A percentile compares a stretch with the other conserved stretches of the same genome.
Evolutionary conservation across 2,797 vertebrate species (phyloP).

Genomic region (Florisuga fusca): DNA sequence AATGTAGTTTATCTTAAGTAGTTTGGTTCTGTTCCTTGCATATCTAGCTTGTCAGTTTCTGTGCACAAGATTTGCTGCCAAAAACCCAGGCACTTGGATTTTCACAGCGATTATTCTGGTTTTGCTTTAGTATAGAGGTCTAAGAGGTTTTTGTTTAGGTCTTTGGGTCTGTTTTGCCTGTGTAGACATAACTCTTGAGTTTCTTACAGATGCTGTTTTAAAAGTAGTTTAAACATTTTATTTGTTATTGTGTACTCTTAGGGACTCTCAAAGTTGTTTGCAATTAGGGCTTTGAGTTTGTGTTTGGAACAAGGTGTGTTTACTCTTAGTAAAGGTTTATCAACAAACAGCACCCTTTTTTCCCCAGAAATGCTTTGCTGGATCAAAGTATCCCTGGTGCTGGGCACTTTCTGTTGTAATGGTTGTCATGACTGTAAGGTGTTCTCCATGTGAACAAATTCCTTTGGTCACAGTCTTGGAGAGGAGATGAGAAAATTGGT

Average conservation of each 20-base stretch:
- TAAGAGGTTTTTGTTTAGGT: neutral
- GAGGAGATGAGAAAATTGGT: neutral
- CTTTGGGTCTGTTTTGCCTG: neutral
- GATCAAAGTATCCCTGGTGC: fast-evolving
- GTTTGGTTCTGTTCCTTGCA: neutral
- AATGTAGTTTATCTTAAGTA: neutral
- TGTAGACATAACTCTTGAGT: neutral
- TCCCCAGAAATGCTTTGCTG: neutral
- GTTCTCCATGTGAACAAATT: neutral
- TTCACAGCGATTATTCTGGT: neutral
- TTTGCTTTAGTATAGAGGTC: neutral
- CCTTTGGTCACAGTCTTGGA: neutral
- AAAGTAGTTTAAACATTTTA: fast-evolving
- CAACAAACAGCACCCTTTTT: no score
- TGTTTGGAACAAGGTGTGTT: neutral
- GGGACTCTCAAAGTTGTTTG: neutral
- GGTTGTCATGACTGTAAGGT: fast-evolving
- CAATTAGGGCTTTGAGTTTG: neutral
- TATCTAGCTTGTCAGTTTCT: neutral
- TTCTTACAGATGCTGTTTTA: fast-evolving
- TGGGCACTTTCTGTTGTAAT: fast-evolving
- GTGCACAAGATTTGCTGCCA: neutral
- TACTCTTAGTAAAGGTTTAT: neutral
- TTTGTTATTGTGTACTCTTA: neutral
- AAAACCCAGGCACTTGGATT: neutral